Evolutionary conservation across 2,888 invertebrate genomes (phyloP), one percentile per base, ranked within the genome.

Genomic region (Suillia variegata): DNA sequence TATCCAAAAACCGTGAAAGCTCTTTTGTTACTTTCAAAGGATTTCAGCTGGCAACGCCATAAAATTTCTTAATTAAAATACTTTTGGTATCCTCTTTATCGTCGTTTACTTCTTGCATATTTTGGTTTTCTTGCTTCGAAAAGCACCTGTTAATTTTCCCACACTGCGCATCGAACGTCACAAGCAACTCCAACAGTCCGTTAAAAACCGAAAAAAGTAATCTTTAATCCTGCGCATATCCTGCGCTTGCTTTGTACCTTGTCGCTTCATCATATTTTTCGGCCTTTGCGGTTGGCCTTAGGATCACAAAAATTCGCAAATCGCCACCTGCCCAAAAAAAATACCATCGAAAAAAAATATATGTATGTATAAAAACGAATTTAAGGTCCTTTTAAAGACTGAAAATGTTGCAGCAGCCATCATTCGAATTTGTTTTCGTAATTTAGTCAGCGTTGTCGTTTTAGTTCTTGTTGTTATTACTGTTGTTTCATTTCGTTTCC

Each of bases 71-170:
- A 47, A 57, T 57, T 57, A 57, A 57, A 57, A 38, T 31, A 38
- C 38, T 38, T n/a, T n/a, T n/a, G n/a, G n/a, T n/a, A n/a, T n/a
- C n/a, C n/a, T n/a, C n/a, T n/a, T n/a, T n/a, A n/a, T n/a, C n/a
- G n/a, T n/a, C n/a, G n/a, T n/a, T n/a, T n/a, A n/a, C n/a, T n/a
- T n/a, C n/a, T n/a, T n/a, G n/a, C n/a, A n/a, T n/a, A n/a, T n/a
- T n/a, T n/a, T n/a, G n/a, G n/a, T n/a, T n/a, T n/a, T n/a, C n/a
- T n/a, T n/a, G n/a, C n/a, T n/a, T n/a, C n/a, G 13, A 45, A 45
- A 45, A 71, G 72, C 78, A 77, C 77, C 77, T 77, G 78, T 77
- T 78, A 68, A 63, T 67, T 70, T 77, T 78, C 75, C 78, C 74
- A 74, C 72, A 70, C 63, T 67, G 38, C 51, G 54, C 63, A 56